A percentile compares a stretch with the other conserved stretches of the same genome.
These are phyloP conservation scores for Telmatherina bonti DNA, from an alignment of 2,797 vertebrate genomes.

Conservation along the genomic window DNA sequence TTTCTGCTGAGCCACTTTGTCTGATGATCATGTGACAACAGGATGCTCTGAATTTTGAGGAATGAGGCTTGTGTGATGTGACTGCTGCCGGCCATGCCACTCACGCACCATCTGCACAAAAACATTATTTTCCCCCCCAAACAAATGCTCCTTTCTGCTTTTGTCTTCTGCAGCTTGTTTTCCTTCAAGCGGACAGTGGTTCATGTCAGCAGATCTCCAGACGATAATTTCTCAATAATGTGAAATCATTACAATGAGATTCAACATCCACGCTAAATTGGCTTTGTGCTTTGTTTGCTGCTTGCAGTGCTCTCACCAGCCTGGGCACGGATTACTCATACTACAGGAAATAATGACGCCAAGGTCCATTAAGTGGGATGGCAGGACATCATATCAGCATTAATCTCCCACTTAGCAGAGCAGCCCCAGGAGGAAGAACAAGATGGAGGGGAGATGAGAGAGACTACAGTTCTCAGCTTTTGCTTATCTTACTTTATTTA, in stretches of 20 bases:
- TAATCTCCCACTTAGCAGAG: conserved; percentile 83
- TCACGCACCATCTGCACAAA: conserved; percentile 33
- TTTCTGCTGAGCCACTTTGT: conserved; percentile 26
- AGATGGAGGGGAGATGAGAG: conserved; percentile 33
- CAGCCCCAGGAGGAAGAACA: conserved; percentile 66
- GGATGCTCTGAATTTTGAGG: conserved; percentile 52
- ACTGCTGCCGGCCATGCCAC: conserved; percentile 13
- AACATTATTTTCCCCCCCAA: conserved; percentile 28
- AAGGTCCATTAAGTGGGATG: conserved; percentile 83
- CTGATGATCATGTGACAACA: conserved; percentile 27
- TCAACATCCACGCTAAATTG: conserved; percentile 59
- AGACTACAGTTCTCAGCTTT: conserved; percentile 56
- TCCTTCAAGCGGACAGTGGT: conserved; percentile 36
- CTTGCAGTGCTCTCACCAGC: conserved; percentile 64
- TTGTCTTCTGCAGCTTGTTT: conserved; percentile 39
- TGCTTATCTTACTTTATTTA: conserved; percentile 44
- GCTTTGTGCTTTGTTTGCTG: conserved; percentile 75
- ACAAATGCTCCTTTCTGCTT: conserved; percentile 52
- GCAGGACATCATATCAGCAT: conserved; percentile 84
- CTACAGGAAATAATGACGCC: conserved; percentile 83
- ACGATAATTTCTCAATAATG: conserved; percentile 56
- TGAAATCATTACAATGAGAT: conserved; percentile 64
- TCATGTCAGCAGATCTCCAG: conserved; percentile 49
- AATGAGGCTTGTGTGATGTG: conserved; percentile 51
- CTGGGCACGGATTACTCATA: conserved; percentile 78